These are phyloP conservation scores for Caenorhabditis latens DNA, from an alignment of 1,140 invertebrate species.

Conservation along the genomic window DNA sequence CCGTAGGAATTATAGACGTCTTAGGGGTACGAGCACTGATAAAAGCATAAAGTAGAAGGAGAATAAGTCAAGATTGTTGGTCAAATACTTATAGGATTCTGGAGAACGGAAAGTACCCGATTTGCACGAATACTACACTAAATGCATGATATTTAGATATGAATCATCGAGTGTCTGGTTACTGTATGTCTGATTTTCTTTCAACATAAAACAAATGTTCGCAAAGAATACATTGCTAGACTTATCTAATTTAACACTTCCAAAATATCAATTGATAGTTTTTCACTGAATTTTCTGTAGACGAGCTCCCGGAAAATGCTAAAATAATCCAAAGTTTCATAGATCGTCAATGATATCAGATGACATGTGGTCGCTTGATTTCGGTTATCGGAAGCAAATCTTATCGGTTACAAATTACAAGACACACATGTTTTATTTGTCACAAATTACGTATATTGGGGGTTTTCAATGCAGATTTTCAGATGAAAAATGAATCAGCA, in stretches of 20 bases:
- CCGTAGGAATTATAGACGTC: constrained; percentile 33
- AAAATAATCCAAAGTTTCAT: neutral
- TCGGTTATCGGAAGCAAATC: constrained; percentile 12
- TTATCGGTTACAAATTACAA: constrained; percentile 3
- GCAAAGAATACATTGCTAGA: too few relatives aligned
- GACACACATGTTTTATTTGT: neutral
- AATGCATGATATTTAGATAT: too few relatives aligned
- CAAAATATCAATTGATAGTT: too few relatives aligned
- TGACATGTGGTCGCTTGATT: neutral
- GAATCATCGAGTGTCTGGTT: too few relatives aligned
- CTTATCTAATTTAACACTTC: too few relatives aligned
- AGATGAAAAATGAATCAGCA: too few relatives aligned
- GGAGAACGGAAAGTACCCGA: neutral
- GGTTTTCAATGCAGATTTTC: too few relatives aligned
- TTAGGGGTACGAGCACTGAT: constrained; percentile 35
- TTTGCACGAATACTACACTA: neutral
- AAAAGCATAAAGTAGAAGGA: constrained; percentile 26
- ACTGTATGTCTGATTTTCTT: too few relatives aligned
- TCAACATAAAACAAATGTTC: too few relatives aligned
- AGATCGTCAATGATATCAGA: neutral
- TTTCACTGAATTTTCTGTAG: too few relatives aligned
- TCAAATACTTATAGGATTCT: neutral
- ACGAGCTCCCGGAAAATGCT: too few relatives aligned
- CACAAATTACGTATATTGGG: neutral
- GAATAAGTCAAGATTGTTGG: neutral